Base-by-base conservation (phyloP, 2,888 invertebrate genomes). In the Campoplex nolae region DNA sequence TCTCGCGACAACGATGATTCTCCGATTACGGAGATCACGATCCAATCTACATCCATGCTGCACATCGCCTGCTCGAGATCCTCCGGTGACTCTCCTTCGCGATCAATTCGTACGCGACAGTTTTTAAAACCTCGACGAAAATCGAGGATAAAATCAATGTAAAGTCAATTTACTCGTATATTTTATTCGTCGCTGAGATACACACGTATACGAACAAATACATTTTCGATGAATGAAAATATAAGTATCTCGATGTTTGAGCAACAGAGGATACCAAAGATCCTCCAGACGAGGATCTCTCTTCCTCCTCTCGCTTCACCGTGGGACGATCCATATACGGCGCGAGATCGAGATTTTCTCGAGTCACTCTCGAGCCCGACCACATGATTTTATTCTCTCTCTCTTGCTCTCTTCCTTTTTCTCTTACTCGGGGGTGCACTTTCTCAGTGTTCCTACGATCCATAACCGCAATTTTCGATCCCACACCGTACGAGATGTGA, bases 311-410 rank as follows among this genome's bases (percentile, higher is more conserved):
- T 79, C 73, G 83, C 71, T 84, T 76, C 78, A 87, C 71, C 87
- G 87, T 84, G 84, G 78, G 87, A 87, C 87, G 87, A 85, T 79
- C 87, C 87, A 87, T 87, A 85, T 87, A 83, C 71, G 87, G 87
- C 32, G 71, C 32, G 71, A 84, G 87, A 87, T 87, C 87, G 84
- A 84, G 82, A 87, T 87, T 85, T 83, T 77, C 87, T 71, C 84
- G 58, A 85, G 84, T 83, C 84, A 87, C 77, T 87, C 83, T 85
- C 87, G 71, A 65, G 23, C 23, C 71, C 83, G 54, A 85, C 79
- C 79, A 68, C 83, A 85, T 77, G 68, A 83, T 82, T 68, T 42
- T 38, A 23, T 67, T 74, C 42, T 48, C 65, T 45, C 58, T 32
- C 62, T 32, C 32, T 32, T 32, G 32, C 62, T 32, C 32, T 62